Base-by-base conservation (phyloP, 2,797 vertebrate genomes). In the Manis pentadactyla region DNA sequence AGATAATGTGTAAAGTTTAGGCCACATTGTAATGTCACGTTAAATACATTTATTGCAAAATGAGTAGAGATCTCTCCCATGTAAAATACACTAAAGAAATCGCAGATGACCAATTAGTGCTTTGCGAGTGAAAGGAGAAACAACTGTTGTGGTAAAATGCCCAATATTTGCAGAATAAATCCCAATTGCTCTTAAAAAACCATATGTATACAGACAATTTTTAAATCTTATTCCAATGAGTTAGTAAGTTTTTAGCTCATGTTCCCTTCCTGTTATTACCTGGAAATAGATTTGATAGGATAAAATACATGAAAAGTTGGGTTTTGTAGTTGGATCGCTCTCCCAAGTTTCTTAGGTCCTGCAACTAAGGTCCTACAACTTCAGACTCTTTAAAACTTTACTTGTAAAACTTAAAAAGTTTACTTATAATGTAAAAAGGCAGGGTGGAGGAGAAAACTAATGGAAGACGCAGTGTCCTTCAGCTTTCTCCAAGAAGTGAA, bases 21-120 rank as follows among this genome's bases (percentile, higher is more conserved):
- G 78, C 23, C 31, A 89, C 46, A 86, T 46, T 89, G 46, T 59
- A 91, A 94, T 51, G 86, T 39, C 46, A 42, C 46, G 74, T 85
- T 95, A 79, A 88, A 96, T 34, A 86, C 23, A 53, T 39, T 77
- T 84, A 92, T 63, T 94, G 69, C 57, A 90, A 97, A 97, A 93
- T 66, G 64, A 95, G 83, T 92, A 82, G 86, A 61, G 12, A 64
- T 71, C 75, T 89, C 89, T 95, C 27, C 53, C 31, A 3, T 39
- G 5, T 89, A 64, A 95, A 91, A 63, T 88, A 83, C 4, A 53
- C 14, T 73, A 61, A 46, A 29, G 21, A 86, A 29, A 74, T 91
- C 94, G 79, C 68, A 89, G 46, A 89, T 91, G 61, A 93, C 63
- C 93, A 91, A 66, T 85, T 37, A 42, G 15, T 27, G 37, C 64